Evolutionary conservation across 1,140 invertebrate genomes (phyloP).

Genomic region (Bombus haemorrhoidalis): DNA sequence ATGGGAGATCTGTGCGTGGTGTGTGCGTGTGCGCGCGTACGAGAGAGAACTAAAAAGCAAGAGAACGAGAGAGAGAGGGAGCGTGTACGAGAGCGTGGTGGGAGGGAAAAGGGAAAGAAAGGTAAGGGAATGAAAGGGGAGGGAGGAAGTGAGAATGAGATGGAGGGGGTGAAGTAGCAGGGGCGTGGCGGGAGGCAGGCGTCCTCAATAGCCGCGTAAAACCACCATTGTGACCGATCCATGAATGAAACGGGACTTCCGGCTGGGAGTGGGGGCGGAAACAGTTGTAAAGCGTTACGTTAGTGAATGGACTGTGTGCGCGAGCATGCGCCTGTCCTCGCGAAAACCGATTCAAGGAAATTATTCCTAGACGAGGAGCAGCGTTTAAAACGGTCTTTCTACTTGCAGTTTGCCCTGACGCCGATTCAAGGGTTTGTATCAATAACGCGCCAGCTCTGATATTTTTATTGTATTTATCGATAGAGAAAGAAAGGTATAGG

Average conservation of each 20-base stretch:
- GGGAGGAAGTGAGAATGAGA: not conserved
- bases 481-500: no score
- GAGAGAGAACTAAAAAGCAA: not conserved
- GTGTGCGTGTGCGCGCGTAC: not conserved
- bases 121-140: not conserved
- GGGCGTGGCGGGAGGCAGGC: slow-evolving; percentile 69
- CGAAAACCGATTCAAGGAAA: slow-evolving; percentile 57
- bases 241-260: slow-evolving; percentile 81
- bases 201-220: slow-evolving; percentile 80
- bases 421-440: not conserved
- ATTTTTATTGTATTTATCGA: not conserved
- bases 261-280: slow-evolving; percentile 78
- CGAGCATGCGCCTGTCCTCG: slow-evolving; percentile 59
- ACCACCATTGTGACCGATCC: slow-evolving; percentile 80
- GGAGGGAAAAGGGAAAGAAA: not conserved
- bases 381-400: slow-evolving; percentile 7
- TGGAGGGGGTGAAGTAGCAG: slow-evolving; percentile 47
- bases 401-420: not conserved
- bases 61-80: not conserved
- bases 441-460: not conserved
- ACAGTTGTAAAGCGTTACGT: slow-evolving; percentile 78
- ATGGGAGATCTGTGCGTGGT: not conserved
- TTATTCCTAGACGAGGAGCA: slow-evolving; percentile 32
- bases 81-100: not conserved
- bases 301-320: slow-evolving; percentile 73